Base-by-base conservation (phyloP, 2,113 vertebrate species). In the Nothoprocta pentlandii region DNA sequence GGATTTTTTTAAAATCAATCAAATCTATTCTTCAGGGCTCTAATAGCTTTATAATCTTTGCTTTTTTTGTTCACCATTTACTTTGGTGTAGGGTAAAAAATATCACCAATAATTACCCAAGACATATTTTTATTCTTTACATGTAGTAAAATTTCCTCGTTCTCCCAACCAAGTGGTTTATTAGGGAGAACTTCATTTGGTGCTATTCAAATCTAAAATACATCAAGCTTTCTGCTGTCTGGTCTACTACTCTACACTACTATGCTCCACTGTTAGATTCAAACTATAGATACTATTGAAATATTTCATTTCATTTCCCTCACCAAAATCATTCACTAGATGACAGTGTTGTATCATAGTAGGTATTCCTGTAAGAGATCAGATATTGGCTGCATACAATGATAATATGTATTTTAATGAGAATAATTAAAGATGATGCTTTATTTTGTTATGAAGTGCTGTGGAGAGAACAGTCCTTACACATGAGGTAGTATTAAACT, bases 271-370 rank as follows among this genome's bases (percentile, higher is more conserved):
- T 39, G 30, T 23, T 34, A 47, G n/a, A 80, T 6, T 80, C 36
- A 53, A 68, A 68, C 44, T 56, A 53, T 56, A 36, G 9, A 46
- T 71, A 23, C 4, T 39, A 2, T 16, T 25, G 22, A 77, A 22
- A 46, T 12, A 36, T 73, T 81, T 76, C 36, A 4, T 12, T 73
- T 19, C 46, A 6, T 78, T 39, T 93, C 54, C 73, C 78, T 91
- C 89, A 78, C 82, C 41, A 63, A 66, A 83, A 82, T 8, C 32
- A 92, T 86, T 97, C 97, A 97, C 96, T 97, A 98, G 97, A 80
- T 97, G 97, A 96, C 96, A 97, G 83, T 97, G 80, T 98, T 93
- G 90, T 79, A 78, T 91, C 76, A 79, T 5, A 86, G 23, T 32
- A 80, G 39, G 5, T 70, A 64, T 32, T 67, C 75, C 68, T 22